A percentile compares a stretch with the other conserved stretches of the same genome.
These are phyloP conservation scores for Littorina saxatilis DNA, from an alignment of 1,140 invertebrate species.

Conservation along the genomic window DNA sequence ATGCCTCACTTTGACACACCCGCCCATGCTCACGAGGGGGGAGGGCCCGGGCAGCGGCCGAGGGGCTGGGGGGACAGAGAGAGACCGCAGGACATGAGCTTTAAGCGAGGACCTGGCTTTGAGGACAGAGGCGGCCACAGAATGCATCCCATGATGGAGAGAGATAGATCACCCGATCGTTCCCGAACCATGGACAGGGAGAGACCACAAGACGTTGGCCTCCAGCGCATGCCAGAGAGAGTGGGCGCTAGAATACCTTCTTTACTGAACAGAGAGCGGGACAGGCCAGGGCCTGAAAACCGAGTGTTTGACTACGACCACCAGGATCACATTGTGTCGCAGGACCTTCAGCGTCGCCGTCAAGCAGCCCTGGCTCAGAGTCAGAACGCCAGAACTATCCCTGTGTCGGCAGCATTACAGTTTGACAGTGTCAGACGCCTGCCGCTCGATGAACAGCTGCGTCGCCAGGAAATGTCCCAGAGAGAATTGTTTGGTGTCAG, in stretches of 20 bases:
- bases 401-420: background rate
- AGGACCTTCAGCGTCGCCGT: background rate
- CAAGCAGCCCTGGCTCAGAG: background rate
- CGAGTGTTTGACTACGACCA: slow-evolving; percentile 18
- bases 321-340: background rate
- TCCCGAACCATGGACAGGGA: background rate
- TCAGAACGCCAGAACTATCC: background rate
- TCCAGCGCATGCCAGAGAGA: background rate
- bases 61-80: background rate
- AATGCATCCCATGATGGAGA: too few relatives aligned
- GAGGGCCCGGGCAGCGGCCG: background rate
- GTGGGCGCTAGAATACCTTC: too few relatives aligned
- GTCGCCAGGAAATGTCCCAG: background rate
- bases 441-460: background rate
- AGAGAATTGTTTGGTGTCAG: background rate
- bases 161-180: too few relatives aligned
- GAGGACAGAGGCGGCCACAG: too few relatives aligned
- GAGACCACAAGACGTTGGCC: background rate
- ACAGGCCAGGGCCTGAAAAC: background rate
- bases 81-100: background rate
- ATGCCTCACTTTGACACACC: too few relatives aligned
- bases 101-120: background rate
- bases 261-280: background rate
- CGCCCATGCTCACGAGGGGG: background rate
- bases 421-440: background rate